Conservation (phyloP, 1,140 invertebrate genomes). For the Onthophagus taurus region DNA sequence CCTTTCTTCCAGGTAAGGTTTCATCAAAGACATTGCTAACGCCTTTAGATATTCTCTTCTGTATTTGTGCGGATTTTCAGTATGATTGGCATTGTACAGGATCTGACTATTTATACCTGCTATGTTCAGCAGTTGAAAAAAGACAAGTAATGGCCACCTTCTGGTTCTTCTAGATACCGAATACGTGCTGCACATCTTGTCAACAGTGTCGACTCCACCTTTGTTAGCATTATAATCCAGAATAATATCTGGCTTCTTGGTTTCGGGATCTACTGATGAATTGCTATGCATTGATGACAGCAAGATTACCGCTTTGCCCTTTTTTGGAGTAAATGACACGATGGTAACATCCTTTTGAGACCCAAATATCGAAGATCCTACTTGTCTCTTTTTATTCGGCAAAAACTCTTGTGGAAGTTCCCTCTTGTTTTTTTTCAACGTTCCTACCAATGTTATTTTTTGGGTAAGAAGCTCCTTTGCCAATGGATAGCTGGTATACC, state of each 20-base stretch:
- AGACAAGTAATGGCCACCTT: slow-evolving; percentile 43
- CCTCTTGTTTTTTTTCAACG: slow-evolving; percentile 31
- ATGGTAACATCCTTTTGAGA: slow-evolving; percentile 23
- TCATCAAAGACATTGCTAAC: slow-evolving; percentile 1
- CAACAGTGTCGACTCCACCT: slow-evolving; percentile 33
- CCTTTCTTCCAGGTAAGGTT: slow-evolving; percentile 15
- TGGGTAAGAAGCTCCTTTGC: slow-evolving; percentile 23
- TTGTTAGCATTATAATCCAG: slow-evolving; percentile 38
- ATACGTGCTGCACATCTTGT: slow-evolving; percentile 29
- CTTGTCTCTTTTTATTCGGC: slow-evolving; percentile 11
- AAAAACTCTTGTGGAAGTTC: slow-evolving; percentile 32
- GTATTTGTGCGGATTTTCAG: too few species aligned
- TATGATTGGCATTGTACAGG: slow-evolving; percentile 26
- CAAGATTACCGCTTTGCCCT: slow-evolving; percentile 23
- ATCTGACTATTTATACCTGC: slow-evolving; percentile 42
- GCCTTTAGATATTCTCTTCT: not conserved
- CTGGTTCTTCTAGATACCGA: slow-evolving; percentile 37
- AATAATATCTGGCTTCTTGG: slow-evolving; percentile 36
- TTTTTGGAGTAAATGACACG: slow-evolving; percentile 29
- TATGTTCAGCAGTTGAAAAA: slow-evolving; percentile 44
- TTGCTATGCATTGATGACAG: slow-evolving; percentile 29
- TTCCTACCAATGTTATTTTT: slow-evolving; percentile 29
- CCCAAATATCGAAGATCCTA: slow-evolving; percentile 23
- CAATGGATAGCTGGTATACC: slow-evolving; percentile 25
- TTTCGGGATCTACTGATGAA: slow-evolving; percentile 16